Evolutionary conservation across 2,888 invertebrate species (phyloP), one percentile per base, ranked within the genome.

Genomic region (Papilio protenor): DNA sequence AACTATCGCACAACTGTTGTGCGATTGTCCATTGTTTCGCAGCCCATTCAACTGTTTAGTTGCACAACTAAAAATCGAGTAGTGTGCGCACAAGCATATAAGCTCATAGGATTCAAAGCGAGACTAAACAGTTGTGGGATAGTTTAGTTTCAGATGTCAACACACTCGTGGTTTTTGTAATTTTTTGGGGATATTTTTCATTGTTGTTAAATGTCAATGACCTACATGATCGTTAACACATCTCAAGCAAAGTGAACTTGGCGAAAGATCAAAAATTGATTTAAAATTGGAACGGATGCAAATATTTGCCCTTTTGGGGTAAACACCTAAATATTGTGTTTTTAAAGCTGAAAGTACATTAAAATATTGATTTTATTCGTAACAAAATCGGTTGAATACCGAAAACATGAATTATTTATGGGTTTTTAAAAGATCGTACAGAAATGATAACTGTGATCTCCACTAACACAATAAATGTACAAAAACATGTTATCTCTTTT

Each of bases 241-340:
- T 85, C 84, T 84, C 83, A 80, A 81, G 82, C 81, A 77, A 80
- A 80, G 80, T 83, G 80, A 85, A 83, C 87, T 89, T 92, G 91
- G 91, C 91, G 76, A 79, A 79, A 84, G 84, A 85, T 89, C 91
- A 91, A 90, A 84, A 82, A 85, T 80, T 82, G 80, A 83, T 80
- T 84, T 85, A 84, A 83, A 82, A 79, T 79, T 78, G 77, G 80
- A 84, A 83, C 79, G 80, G 80, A 78, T 59, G 81, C 75, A 82
- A 83, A 82, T 82, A 79, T 75, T 77, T 77, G 79, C 79, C 83
- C 83, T 81, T 83, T 80, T 79, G 77, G 59, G 76, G 69, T 78
- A 73, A 78, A 78, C 52, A 57, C 18, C 27, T 11, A 66, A 40
- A 64, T 73, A 14, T 70, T 61, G 16, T 75, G 23, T 79, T 74